These are phyloP conservation scores for Odontocerum albicorne DNA, from an alignment of 2,888 invertebrate species.

Conservation along the genomic window DNA sequence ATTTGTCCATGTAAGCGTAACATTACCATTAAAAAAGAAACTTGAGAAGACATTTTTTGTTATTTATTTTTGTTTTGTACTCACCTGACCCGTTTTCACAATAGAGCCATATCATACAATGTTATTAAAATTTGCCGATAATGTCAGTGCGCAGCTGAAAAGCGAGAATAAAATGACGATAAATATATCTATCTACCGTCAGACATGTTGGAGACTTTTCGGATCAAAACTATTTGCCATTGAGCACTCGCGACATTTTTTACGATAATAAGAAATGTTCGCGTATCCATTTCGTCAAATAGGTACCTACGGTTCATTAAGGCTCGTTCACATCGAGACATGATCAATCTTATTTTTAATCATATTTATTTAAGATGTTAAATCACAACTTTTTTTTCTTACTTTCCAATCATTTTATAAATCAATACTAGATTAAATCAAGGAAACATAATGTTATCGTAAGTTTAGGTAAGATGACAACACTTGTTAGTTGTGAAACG, in stretches of 20 bases:
- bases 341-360: no score
- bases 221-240: conserved; percentile 42
- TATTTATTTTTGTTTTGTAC: conserved; percentile 28
- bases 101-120: conserved; percentile 38
- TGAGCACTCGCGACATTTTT: conserved; percentile 23
- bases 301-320: no score
- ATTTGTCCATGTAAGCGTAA: conserved; percentile 28
- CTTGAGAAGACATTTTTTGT: conserved; percentile 32
- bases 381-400: no score
- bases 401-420: no score
- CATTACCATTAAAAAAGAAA: conserved; percentile 30
- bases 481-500: no score
- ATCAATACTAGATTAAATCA: no score
- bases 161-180: conserved; percentile 51
- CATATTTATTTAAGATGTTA: no score
- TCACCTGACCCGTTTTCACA: conserved; percentile 23
- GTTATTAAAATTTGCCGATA: conserved; percentile 36
- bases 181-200: conserved; percentile 59
- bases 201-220: conserved; percentile 60
- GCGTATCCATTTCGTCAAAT: no score
- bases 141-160: conserved; percentile 14
- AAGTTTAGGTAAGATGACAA: no score
- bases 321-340: no score
- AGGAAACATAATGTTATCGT: no score
- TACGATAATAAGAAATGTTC: conserved; percentile 24